Evolutionary conservation across 2,888 invertebrate genomes (phyloP), one percentile per base, ranked within the genome.

Genomic region (Coremacera marginata): DNA sequence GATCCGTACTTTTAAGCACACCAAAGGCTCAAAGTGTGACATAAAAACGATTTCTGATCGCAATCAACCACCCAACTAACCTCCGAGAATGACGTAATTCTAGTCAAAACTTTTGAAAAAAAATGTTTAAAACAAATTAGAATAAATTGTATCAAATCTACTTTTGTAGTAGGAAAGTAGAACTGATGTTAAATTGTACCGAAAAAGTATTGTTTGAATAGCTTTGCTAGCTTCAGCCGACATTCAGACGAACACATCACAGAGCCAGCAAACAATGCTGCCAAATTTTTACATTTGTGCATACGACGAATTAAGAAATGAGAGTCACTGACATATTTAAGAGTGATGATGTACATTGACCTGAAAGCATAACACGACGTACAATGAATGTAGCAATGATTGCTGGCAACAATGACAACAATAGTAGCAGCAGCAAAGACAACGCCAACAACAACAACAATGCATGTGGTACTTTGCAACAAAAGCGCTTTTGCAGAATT

Each of bases 321-420:
- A 31, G n/a, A 31, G 31, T 37, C 19, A 65, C 31, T 34, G 65
- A 60, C 60, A 60, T 27, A 27, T 19, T 65, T 65, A n/a, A 37
- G 37, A 65, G 31, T 37, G 37, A 65, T 65, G 65, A 65, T 65
- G 65, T 31, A 31, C 44, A 11, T 65, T 65, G 65, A 37, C 31
- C 65, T 37, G 65, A 65, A 65, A 65, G 37, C 65, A 34, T 65
- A 25, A 37, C 8, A 31, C 44, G 14, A 11, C n/a, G 16, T 7
- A 65, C 65, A 65, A 65, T 65, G 37, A 19, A 65, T 19, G 44
- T 19, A 8, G 19, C 19, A 55, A 19, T 37, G 19, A 31, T 65
- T 65, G 65, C 11, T 65, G 65, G 63, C 22, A 22, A 14, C 31
- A 63, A 63, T n/a, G 34, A 65, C 19, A 34, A 65, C 31, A 65